Evolutionary conservation across 2,888 invertebrate species (phyloP).

Genomic region (Hydrotaea cyrtoneurina): DNA sequence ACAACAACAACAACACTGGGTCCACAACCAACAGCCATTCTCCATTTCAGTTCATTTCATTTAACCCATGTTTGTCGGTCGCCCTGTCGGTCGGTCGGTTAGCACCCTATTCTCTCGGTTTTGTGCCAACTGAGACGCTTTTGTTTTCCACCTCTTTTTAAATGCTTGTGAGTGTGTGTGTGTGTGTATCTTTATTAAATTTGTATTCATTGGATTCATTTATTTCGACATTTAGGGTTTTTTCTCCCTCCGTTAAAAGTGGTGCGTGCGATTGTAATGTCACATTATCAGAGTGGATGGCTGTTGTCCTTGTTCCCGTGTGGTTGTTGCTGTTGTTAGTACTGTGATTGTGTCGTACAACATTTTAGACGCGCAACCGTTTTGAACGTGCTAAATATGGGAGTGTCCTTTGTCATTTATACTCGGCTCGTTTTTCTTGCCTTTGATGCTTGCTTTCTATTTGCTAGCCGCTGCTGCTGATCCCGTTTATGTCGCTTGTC

Average conservation of each 20-base stretch:
- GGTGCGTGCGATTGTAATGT: not conserved
- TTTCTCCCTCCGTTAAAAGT: conserved; percentile 4
- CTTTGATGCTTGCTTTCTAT: not conserved
- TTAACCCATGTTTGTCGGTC: conserved; percentile 58
- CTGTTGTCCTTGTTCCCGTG: not conserved
- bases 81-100: conserved; percentile 21
- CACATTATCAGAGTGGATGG: conserved; percentile 32
- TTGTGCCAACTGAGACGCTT: not conserved
- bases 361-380: conserved; percentile 47
- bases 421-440: conserved; percentile 17
- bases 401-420: conserved; percentile 75
- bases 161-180: not conserved
- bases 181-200: conserved; percentile 57
- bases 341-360: conserved; percentile 27
- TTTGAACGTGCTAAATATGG: conserved; percentile 76
- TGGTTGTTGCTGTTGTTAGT: conserved; percentile 43
- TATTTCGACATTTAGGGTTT: conserved; percentile 53
- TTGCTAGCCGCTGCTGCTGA: conserved; percentile 13
- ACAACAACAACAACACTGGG: not conserved
- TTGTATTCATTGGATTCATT: conserved; percentile 66
- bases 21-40: conserved; percentile 20
- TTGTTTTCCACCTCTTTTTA: conserved; percentile 29
- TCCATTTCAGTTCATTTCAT: conserved; percentile 56
- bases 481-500: conserved; percentile 55
- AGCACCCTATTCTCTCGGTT: conserved; percentile 50